Base-by-base conservation (phyloP, 92 coral and sea anemone species). In the Phenganax stokvisi region DNA sequence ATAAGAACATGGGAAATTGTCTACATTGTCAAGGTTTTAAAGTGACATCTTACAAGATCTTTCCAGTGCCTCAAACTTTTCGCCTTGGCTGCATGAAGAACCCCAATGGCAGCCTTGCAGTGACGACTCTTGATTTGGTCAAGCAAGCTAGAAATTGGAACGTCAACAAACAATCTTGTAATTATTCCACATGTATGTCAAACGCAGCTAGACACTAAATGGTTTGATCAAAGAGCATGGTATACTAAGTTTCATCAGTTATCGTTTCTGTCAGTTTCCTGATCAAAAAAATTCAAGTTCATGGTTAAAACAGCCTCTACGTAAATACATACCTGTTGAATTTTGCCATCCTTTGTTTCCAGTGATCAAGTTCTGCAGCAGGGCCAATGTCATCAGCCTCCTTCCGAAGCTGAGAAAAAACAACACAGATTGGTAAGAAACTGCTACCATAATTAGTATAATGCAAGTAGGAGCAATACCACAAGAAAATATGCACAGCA, bases 331-430 rank as follows among this genome's bases (percentile, higher is more conserved):
- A 92, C 98, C 90, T 96, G 85, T 94, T 94, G 61, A 94, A 94
- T 84, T 91, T 94, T 44, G 98, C 98, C 98, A 93, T 93, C 82
- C 98, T 88, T 55, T 93, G 91, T 80, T 93, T 93, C 98, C 98
- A 93, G 84, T 93, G 98, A 60, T 93, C 98, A 17, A 93, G 93
- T 66, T 93, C 98, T 1, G 98, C 98, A 60, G 96, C 89, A 54
- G 98, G 98, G 0, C 98, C 98, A 75, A 93, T 93, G 71, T 93
- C 98, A 74, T 93, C 98, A 20, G 98, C 98, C 68, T 93, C 98
- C 84, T 93, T 93, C 64, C 97, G 88, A 92, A 93, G 90, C 97
- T 93, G 57, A 10, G 13, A 30, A 28, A 51, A 54, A 57, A 29
- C 57, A 74, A 82, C 6, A 73, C 5, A 63, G 52, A 74, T 30